Evolutionary conservation across 1,140 invertebrate genomes (phyloP).

Genomic region (Battus philenor): DNA sequence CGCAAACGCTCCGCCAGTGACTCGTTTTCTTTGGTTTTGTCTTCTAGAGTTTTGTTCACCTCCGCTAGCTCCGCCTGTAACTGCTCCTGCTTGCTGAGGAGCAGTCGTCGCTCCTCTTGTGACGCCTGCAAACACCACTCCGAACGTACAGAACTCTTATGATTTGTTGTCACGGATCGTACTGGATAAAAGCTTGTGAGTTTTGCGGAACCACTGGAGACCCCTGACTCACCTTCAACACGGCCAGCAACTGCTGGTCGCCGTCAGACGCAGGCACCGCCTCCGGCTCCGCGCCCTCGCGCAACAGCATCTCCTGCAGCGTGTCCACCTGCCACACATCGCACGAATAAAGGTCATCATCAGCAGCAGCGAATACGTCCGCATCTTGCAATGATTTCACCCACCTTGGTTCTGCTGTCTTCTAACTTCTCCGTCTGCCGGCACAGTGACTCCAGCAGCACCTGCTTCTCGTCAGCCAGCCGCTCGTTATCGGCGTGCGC

Average conservation of each 20-base stretch:
- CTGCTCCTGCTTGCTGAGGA: slow-evolving; percentile 89
- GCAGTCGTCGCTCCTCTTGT: slow-evolving; percentile 85
- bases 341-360: too few species aligned
- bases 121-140: slow-evolving; percentile 76
- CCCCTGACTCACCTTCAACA: slow-evolving; percentile 88
- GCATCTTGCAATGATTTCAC: slow-evolving; percentile 17
- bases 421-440: slow-evolving; percentile 94
- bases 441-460: slow-evolving; percentile 93
- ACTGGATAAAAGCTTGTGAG: too few species aligned
- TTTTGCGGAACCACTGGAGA: too few species aligned
- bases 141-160: too few species aligned
- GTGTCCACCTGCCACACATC: slow-evolving; percentile 77
- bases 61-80: slow-evolving; percentile 81
- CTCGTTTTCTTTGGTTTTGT: slow-evolving; percentile 77
- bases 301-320: slow-evolving; percentile 82
- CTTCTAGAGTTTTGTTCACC: slow-evolving; percentile 68
- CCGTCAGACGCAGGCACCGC: slow-evolving; percentile 80
- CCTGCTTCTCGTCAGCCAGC: slow-evolving; percentile 90
- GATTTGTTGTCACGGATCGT: neutral
- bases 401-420: slow-evolving; percentile 84
- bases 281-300: slow-evolving; percentile 80
- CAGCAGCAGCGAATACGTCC: slow-evolving; percentile 83
- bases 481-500: slow-evolving; percentile 92
- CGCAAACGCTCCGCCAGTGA: slow-evolving; percentile 81
- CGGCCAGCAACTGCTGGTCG: slow-evolving; percentile 89